Evolutionary conservation across 2,888 invertebrate genomes (phyloP).

Genomic region (Heliconius hortense): DNA sequence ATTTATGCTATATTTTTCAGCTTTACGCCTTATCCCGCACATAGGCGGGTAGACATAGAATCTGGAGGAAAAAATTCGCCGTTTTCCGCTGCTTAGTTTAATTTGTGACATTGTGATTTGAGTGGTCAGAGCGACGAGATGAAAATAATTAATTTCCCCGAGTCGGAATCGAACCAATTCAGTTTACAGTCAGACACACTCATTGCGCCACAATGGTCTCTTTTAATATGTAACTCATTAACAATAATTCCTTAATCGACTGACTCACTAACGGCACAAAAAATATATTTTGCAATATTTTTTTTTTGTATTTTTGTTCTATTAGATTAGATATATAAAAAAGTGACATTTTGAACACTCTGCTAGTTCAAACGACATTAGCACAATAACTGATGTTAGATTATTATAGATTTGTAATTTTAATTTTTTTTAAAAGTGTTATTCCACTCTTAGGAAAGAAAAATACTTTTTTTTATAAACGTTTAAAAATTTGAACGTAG

Average conservation of each 20-base stretch:
- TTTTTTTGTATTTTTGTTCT: neutral
- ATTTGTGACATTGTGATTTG: too few relatives aligned
- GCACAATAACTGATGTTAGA: constrained; percentile 16
- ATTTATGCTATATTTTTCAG: neutral
- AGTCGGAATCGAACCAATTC: too few relatives aligned
- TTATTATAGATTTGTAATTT: neutral
- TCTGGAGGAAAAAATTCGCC: too few relatives aligned
- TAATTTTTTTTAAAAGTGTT: too few relatives aligned
- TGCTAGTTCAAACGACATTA: neutral
- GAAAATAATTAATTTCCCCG: too few relatives aligned
- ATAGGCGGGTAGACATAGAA: neutral
- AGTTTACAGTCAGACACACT: neutral
- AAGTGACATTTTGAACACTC: neutral
- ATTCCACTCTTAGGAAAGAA: too few relatives aligned
- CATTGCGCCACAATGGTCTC: neutral
- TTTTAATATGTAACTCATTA: neutral
- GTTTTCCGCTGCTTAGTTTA: too few relatives aligned
- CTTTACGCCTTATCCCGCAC: neutral
- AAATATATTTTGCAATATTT: neutral
- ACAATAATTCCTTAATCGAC: neutral
- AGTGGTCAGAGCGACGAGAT: too few relatives aligned
- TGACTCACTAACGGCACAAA: constrained; percentile 21
- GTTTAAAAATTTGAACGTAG: too few relatives aligned
- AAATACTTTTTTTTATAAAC: too few relatives aligned
- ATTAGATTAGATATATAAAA: neutral